Percentiles rank a stretch among this genome's conserved stretches.
These are phyloP conservation scores for Coluber constrictor DNA, from an alignment of 2,797 vertebrate species.

Conservation along the genomic window DNA sequence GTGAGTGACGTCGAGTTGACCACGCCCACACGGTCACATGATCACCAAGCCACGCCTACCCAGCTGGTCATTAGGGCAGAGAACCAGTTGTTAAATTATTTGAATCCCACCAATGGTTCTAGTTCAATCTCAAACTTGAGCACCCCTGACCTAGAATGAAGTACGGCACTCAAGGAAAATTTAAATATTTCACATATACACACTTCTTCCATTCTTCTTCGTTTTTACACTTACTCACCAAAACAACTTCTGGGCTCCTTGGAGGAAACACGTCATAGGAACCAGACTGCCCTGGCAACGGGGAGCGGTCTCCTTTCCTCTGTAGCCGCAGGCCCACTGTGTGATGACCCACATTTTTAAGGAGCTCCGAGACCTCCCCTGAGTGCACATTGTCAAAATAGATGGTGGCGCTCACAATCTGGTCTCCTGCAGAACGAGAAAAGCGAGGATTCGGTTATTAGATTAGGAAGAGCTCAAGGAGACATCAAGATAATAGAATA, in stretches of 20 bases:
- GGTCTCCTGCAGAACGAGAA: constrained; percentile 78
- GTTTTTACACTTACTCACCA: constrained; percentile 72
- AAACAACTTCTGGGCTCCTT: constrained; percentile 82
- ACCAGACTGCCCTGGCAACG: constrained; percentile 73
- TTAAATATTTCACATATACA: rapidly evolving
- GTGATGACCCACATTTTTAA: constrained; percentile 86
- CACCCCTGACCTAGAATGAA: neutral
- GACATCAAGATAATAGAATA: neutral
- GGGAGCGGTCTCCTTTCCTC: constrained; percentile 84
- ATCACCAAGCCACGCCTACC: too few relatives aligned
- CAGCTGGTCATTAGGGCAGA: too few relatives aligned
- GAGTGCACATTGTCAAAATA: constrained; percentile 93
- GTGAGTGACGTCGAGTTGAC: too few relatives aligned
- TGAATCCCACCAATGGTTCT: too few relatives aligned
- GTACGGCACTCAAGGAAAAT: neutral
- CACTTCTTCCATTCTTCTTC: neutral
- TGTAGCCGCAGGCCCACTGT: constrained; percentile 92
- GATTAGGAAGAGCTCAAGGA: neutral
- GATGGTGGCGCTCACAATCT: constrained; percentile 93
- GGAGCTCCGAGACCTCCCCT: constrained; percentile 84
- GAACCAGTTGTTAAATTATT: too few relatives aligned
- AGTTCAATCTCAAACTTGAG: too few relatives aligned
- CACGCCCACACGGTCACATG: too few relatives aligned
- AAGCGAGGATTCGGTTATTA: neutral
- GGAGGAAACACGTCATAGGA: constrained; percentile 45